Conservation (phyloP, 1,140 invertebrate species). For the Ceratosolen fusciceps region DNA sequence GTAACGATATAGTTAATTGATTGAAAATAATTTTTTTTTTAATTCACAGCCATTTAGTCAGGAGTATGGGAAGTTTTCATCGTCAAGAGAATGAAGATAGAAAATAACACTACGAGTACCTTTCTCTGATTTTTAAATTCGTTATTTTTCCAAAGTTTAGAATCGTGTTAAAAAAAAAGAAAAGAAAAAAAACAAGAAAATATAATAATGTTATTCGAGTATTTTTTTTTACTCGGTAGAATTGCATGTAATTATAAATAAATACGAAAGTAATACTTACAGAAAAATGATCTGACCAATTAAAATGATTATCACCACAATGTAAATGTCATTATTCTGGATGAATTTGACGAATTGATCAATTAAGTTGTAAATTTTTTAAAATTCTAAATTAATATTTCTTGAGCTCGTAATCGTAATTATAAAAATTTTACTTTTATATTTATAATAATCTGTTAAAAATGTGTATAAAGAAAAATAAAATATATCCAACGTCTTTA, state of each 20-base stretch:
- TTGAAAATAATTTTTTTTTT: not conserved
- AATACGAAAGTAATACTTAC: conserved; percentile 36
- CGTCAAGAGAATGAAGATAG: conserved; percentile 43
- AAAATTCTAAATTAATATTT: too few species aligned
- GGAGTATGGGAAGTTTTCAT: conserved; percentile 38
- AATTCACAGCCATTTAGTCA: conserved; percentile 49
- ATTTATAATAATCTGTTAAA: too few species aligned
- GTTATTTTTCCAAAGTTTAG: conserved; percentile 50
- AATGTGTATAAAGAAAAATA: too few species aligned
- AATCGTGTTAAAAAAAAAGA: too few species aligned
- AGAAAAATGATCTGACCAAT: conserved; percentile 18
- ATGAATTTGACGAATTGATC: too few species aligned
- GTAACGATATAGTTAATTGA: not conserved
- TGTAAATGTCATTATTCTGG: too few species aligned
- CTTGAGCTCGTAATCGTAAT: too few species aligned
- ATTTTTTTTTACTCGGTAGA: conserved; percentile 47
- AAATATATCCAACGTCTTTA: too few species aligned
- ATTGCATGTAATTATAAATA: conserved; percentile 42
- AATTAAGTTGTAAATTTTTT: too few species aligned
- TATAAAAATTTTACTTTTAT: too few species aligned
- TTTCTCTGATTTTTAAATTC: conserved; percentile 45
- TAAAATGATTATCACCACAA: too few species aligned
- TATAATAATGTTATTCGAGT: conserved; percentile 46
- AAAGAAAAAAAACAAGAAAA: conserved; percentile 36
- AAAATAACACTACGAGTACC: conserved; percentile 17